Conservation (phyloP, 2,888 invertebrate genomes). For the Barypeithes pellucidus region DNA sequence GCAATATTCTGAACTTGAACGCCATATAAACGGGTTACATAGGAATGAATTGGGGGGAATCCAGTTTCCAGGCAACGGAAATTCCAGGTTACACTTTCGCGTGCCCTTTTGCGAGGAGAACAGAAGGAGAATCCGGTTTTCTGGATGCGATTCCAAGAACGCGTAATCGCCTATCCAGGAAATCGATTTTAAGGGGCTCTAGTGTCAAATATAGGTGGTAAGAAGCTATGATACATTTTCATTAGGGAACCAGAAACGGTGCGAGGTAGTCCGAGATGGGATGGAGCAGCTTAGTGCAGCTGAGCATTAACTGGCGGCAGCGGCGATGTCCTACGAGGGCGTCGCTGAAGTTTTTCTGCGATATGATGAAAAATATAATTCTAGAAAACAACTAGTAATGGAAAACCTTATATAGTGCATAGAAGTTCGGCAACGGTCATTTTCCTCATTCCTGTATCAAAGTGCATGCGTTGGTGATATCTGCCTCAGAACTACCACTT, state of each 20-base stretch:
- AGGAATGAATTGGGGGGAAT: background rate
- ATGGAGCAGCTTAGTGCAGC: background rate
- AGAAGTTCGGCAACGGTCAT: no score
- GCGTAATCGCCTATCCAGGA: background rate
- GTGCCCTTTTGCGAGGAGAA: constrained; percentile 24
- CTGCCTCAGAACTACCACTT: no score
- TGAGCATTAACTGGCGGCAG: no score
- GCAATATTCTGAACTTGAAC: no score
- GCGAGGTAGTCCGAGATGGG: background rate
- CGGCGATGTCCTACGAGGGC: background rate
- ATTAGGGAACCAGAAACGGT: background rate
- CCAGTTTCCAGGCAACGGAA: constrained; percentile 26
- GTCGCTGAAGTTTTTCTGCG: background rate
- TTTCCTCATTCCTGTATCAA: no score
- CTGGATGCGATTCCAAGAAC: background rate
- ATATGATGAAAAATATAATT: no score
- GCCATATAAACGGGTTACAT: background rate
- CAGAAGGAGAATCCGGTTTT: background rate
- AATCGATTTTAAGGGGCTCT: constrained; percentile 14
- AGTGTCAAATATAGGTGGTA: constrained; percentile 21
- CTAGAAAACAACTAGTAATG: no score
- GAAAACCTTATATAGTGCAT: no score
- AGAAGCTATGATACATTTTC: constrained; percentile 22
- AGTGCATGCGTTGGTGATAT: no score
- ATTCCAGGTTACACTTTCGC: constrained; percentile 31